These are phyloP conservation scores for Ascaphus truei DNA, from an alignment of 2,113 vertebrate genomes.

Conservation along the genomic window DNA sequence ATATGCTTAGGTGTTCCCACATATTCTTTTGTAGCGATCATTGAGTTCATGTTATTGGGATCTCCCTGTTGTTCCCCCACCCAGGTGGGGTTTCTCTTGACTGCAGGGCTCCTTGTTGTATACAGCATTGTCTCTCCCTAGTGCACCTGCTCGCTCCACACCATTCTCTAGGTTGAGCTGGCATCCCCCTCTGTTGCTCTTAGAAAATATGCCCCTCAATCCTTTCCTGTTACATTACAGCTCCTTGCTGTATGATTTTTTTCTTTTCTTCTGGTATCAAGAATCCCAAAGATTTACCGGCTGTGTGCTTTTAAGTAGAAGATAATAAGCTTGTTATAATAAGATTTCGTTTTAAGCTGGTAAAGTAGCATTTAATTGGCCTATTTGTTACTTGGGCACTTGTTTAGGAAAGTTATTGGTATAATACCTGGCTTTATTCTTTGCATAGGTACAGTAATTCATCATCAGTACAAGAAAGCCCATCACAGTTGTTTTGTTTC, in stretches of 20 bases:
- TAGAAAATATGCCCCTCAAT: neutral
- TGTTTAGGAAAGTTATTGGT: slow-evolving; percentile 13
- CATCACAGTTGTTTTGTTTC: no score
- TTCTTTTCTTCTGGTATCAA: neutral
- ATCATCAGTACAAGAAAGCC: neutral
- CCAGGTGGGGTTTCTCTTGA: no score
- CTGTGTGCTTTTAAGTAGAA: neutral
- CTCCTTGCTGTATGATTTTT: neutral
- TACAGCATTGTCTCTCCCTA: no score
- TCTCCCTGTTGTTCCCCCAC: no score
- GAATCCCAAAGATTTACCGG: neutral
- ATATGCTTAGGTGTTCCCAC: no score
- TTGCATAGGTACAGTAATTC: neutral
- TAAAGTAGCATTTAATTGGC: slow-evolving; percentile 26
- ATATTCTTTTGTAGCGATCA: no score
- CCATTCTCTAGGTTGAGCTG: neutral
- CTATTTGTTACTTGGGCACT: slow-evolving; percentile 14
- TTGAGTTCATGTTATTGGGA: no score
- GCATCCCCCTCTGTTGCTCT: neutral
- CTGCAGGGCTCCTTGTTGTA: no score
- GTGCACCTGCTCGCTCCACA: no score
- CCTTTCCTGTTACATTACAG: neutral
- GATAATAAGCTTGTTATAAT: slow-evolving; percentile 23
- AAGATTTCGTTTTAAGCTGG: slow-evolving; percentile 21
- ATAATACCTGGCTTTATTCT: neutral